Evolutionary conservation across 2,113 vertebrate genomes (phyloP), one percentile per base, ranked within the genome.

Genomic region (Pterophyllum scalare): DNA sequence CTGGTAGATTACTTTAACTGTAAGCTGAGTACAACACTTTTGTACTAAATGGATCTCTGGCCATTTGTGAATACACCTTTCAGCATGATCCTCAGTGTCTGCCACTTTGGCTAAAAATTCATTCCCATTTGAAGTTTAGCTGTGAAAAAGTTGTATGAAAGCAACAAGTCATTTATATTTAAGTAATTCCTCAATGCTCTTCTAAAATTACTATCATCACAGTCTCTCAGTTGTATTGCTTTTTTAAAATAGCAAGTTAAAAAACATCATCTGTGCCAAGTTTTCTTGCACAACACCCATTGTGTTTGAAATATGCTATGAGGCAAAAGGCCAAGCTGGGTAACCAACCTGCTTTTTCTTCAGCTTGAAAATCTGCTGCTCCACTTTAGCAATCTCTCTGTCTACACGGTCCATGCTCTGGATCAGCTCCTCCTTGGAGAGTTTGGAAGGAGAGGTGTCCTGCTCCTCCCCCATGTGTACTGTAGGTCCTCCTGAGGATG

Each of bases 361-460:
- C 89, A 99, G 92, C 82, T 99, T 99, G 86, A 98, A 97, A 93
- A 99, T 99, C 95, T 99, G 98, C 89, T 99, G 98, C 84, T 99
- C 98, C 78, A 99, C 98, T 95, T 99, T 99, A 0, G 98, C 98
- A 59, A 99, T 99, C 90, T 99, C 98, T 2, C 98, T 91, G 94
- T 99, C 98, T 2, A 99, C 98, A 0, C 98, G 97, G 91, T 99
- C 98, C 98, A 99, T 99, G 90, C 98, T 99, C 95, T 99, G 98
- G 87, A 99, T 99, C 88, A 99, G 88, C 94, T 99, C 98, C 90
- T 99, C 98, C 89, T 99, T 99, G 58, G 98, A 99, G 49, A 99
- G 97, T 89, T 99, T 99, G 89, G 98, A 99, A 59, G 98, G 98
- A 35, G 98, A 99, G 14, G 96, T 94, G 81, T 99, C 98, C 93